Conservation (phyloP, 2,113 vertebrate genomes). For the Prolemur simus region DNA sequence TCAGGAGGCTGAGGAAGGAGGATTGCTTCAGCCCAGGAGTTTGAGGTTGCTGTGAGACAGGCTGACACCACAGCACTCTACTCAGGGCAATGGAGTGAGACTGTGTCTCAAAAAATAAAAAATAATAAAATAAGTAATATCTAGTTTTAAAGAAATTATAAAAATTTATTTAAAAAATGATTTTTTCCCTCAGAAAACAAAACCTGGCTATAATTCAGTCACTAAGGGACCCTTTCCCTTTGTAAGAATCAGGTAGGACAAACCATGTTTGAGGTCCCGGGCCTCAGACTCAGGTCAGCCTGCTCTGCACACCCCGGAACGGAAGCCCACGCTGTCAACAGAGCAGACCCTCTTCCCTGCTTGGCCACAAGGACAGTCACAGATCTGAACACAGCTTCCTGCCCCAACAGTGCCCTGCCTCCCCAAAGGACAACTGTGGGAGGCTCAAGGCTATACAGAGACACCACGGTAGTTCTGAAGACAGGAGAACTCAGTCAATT, state of each 20-base stretch:
- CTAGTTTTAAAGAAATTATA: no score
- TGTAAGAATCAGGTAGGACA: not conserved
- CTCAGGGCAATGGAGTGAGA: no score
- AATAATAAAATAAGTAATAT: no score
- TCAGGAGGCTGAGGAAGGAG: no score
- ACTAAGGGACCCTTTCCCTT: no score
- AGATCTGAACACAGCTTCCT: not conserved
- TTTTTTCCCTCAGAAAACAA: not conserved
- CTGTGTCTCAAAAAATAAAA: no score
- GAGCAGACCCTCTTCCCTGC: no score
- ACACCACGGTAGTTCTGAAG: not conserved
- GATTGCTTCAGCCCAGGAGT: no score
- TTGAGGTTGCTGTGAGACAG: no score
- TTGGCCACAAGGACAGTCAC: fast-evolving
- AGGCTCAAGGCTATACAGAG: fast-evolving
- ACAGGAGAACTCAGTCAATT: not conserved
- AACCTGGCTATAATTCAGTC: not conserved
- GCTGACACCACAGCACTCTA: no score
- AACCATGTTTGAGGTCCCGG: fast-evolving
- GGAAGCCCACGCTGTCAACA: not conserved
- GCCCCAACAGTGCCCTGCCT: not conserved
- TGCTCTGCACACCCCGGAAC: fast-evolving
- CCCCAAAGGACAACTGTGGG: not conserved
- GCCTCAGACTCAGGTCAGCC: not conserved
- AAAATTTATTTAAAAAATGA: not conserved